Conservation (phyloP, 2,113 vertebrate genomes). For the Spermophilus dauricus region DNA sequence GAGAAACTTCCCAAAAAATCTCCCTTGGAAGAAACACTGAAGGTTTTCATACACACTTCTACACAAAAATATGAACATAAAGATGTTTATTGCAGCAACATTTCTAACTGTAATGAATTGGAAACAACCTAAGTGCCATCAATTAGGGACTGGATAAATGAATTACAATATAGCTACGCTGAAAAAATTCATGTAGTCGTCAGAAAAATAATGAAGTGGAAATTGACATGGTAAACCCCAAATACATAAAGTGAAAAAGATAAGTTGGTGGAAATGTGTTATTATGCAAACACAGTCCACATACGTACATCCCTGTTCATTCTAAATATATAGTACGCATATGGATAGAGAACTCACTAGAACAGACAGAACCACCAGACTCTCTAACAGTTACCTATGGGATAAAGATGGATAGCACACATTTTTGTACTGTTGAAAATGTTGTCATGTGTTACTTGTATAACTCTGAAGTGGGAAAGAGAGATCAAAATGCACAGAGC, state of each 20-base stretch:
- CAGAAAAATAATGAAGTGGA: conserved; percentile 45
- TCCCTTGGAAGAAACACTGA: not conserved
- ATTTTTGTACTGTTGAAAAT: conserved; percentile 25
- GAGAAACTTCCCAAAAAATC: not conserved
- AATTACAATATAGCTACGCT: not conserved
- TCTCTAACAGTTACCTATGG: not conserved
- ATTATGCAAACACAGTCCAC: not conserved
- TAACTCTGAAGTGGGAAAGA: not conserved
- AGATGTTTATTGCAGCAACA: not conserved
- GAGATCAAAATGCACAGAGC: not conserved
- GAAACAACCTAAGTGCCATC: not conserved
- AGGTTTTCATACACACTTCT: not conserved
- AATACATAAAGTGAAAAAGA: conserved; percentile 20
- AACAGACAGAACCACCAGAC: not conserved
- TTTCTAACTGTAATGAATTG: not conserved
- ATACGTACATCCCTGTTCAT: not conserved
- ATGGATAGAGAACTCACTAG: not conserved
- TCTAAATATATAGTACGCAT: not conserved
- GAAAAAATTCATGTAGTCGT: conserved; percentile 1
- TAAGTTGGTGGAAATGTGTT: not conserved
- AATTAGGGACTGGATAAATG: not conserved
- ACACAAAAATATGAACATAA: not conserved
- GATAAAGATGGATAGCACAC: not conserved
- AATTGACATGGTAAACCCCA: conserved; percentile 26
- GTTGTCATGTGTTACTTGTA: not conserved